phyloP scores from a whole-genome alignment of 1,140 invertebrate genomes.

The Eriocheir sinensis region DNA sequence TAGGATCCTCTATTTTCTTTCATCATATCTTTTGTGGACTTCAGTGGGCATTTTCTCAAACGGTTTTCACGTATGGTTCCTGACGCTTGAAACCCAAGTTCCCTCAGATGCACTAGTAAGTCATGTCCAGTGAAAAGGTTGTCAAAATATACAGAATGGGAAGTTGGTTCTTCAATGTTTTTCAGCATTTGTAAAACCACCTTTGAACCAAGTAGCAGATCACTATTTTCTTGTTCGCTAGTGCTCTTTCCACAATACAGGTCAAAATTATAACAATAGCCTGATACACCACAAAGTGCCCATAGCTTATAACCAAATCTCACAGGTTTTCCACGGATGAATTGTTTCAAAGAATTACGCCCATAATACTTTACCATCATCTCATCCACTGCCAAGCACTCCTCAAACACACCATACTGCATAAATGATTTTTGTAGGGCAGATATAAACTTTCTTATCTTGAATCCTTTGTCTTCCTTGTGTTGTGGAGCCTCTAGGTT shows the following conservation, averaged over 20 bases:
- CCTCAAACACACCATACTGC: constrained; percentile 5
- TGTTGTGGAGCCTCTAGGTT: neutral
- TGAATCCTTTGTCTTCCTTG: neutral
- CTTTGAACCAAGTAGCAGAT: constrained; percentile 18
- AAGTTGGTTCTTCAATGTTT: neutral
- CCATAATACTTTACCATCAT: constrained; percentile 44
- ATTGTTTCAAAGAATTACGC: constrained; percentile 18
- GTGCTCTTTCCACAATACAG: constrained; percentile 5
- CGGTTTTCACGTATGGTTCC: constrained; percentile 43
- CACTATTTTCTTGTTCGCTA: constrained; percentile 5
- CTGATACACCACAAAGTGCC: neutral
- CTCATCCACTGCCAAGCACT: neutral
- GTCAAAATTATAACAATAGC: neutral
- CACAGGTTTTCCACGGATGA: constrained; percentile 32
- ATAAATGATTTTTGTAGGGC: neutral
- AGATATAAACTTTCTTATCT: neutral
- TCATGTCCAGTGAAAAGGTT: constrained; percentile 47
- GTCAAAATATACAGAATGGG: constrained; percentile 54
- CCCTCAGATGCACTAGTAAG: constrained; percentile 56
- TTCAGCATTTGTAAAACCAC: constrained; percentile 28
- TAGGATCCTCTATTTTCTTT: constrained; percentile 34
- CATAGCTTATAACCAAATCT: constrained; percentile 15
- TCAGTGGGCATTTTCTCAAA: constrained; percentile 42
- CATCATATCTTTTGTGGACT: constrained; percentile 27
- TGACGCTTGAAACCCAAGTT: constrained; percentile 42